Evolutionary conservation across 1,140 invertebrate genomes (phyloP), one percentile per base, ranked within the genome.

Genomic region (Lordiphosa stackelbergi): DNA sequence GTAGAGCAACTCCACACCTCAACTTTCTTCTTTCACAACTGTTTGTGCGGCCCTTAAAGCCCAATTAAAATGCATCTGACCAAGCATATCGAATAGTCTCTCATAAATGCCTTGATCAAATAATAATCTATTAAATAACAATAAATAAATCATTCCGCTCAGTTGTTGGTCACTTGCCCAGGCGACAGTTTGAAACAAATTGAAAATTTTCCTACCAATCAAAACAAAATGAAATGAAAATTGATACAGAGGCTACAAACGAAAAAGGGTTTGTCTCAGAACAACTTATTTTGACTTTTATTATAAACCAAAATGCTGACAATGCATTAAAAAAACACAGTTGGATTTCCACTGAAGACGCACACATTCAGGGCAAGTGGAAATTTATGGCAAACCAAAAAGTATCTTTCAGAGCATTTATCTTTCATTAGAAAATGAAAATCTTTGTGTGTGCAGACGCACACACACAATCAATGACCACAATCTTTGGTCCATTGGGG

Each of bases 401-500:
- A 47, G 46, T 43, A 62, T 64, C 59, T 65, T 53, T 53, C 28
- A 59, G 46, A 57, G 58, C 71, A 83, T 81, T 84, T 83, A 83
- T 83, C 79, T 83, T 83, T 83, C 77, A 73, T 78, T 78, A 73
- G 77, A 83, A 83, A 83, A 70, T 83, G 62, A 73, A 60, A 84
- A 84, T 84, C 77, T 81, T 61, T 53, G 72, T 75, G 74, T 79
- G 77, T 69, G 59, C 56, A 11, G 36, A 28, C 13, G n/a, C 47
- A 6, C n/a, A 35, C 28, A 52, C 61, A 63, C 66, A 84, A 84
- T 84, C 78, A 65, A 73, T 73, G 79, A 84, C 78, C 78, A 84
- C 78, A 84, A 84, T 84, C 78, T 84, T 48, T 57, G 65, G 51
- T 70, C 7, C 28, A 8, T 3, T 31, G 28, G 28, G 28, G 28